phyloP scores from a whole-genome alignment of 1,140 invertebrate species.

The Orius laevigatus region DNA sequence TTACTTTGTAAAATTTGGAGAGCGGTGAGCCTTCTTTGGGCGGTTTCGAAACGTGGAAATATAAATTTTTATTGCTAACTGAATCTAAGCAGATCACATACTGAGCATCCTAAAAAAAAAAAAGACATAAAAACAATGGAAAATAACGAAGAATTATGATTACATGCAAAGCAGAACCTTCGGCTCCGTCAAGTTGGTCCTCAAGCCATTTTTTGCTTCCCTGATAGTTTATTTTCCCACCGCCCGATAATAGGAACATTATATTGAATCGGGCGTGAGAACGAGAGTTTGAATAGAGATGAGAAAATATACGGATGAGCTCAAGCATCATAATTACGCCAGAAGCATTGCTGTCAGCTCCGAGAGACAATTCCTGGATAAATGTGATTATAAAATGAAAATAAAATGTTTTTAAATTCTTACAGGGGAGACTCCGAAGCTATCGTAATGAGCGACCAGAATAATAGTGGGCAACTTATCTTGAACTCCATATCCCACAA shows the following conservation, averaged over 20 bases:
- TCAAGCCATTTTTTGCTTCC: slow-evolving; percentile 94
- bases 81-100: slow-evolving; percentile 89
- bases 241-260: slow-evolving; percentile 79
- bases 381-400: neutral
- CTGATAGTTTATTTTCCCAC: slow-evolving; percentile 89
- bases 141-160: too few species aligned
- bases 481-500: slow-evolving; percentile 59
- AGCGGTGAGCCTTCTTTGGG: slow-evolving; percentile 68
- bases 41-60: slow-evolving; percentile 91
- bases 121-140: neutral
- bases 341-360: slow-evolving; percentile 85
- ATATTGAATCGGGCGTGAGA: slow-evolving; percentile 75
- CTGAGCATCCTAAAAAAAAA: slow-evolving; percentile 51
- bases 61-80: slow-evolving; percentile 49
- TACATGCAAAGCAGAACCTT: slow-evolving; percentile 53
- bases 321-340: slow-evolving; percentile 80
- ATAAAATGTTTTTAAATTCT: slow-evolving; percentile 26
- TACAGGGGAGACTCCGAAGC: slow-evolving; percentile 74
- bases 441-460: slow-evolving; percentile 86
- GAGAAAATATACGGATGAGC: slow-evolving; percentile 75
- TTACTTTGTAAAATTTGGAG: slow-evolving; percentile 2
- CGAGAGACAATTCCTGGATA: slow-evolving; percentile 59
- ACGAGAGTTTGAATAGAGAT: slow-evolving; percentile 65
- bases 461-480: slow-evolving; percentile 73
- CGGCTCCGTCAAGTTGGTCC: slow-evolving; percentile 66